phyloP scores from a whole-genome alignment of 2,797 vertebrate genomes.

The Phoxinus dragarum region DNA sequence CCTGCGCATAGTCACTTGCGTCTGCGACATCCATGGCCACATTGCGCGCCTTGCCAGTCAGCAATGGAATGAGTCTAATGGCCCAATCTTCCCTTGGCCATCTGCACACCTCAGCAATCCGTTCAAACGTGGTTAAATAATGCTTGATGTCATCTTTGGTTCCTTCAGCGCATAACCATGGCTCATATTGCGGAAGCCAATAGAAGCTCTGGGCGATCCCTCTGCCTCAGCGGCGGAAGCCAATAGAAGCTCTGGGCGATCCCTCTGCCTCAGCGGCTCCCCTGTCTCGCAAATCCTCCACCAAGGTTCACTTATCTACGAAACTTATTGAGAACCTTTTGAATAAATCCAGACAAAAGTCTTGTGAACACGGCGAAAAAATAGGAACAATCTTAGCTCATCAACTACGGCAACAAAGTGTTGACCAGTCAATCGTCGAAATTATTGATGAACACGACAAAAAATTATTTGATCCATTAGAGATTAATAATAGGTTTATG shows the following conservation, averaged over 20 bases:
- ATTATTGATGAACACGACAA: neutral
- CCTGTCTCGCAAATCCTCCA: neutral
- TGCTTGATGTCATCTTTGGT: neutral
- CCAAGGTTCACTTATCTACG: too few relatives aligned
- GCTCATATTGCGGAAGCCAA: neutral
- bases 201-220: neutral
- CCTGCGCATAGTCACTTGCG: neutral
- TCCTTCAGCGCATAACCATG: neutral
- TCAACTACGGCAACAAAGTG: neutral
- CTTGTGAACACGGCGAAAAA: neutral
- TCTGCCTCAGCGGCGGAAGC: rapidly evolving
- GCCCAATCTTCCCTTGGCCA: neutral
- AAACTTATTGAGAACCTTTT: neutral
- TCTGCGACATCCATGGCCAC: neutral
- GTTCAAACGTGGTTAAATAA: neutral
- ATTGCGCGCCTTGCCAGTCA: neutral
- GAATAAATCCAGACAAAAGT: neutral
- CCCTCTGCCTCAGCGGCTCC: too few relatives aligned
- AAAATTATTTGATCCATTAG: neutral
- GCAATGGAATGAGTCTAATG: neutral
- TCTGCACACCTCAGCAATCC: neutral
- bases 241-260: too few relatives aligned
- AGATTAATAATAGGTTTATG: neutral
- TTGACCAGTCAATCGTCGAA: neutral
- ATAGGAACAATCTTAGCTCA: neutral